Base-by-base conservation (phyloP, 2,113 vertebrate genomes). In the Corythornis cristatus region DNA sequence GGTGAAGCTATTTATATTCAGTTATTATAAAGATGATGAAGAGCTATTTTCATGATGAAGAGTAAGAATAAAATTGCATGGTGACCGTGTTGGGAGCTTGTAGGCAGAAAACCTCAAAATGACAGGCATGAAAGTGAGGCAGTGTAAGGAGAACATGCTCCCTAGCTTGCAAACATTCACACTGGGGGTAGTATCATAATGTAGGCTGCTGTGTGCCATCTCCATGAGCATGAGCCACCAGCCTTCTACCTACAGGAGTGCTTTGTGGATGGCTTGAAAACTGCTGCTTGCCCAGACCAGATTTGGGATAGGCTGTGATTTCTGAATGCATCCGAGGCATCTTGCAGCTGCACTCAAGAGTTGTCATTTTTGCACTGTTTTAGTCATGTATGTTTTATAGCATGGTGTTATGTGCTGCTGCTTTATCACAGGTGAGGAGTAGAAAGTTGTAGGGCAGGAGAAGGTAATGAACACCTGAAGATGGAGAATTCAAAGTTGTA, bases 121-220 rank as follows among this genome's bases (percentile, higher is more conserved):
- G 25, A 15, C 28, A 76, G 43, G 16, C 29, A 22, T 6, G 28
- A 71, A 56, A 60, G 19, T 51, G 57, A 85, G 75, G 40, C 19
- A 86, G 17, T 20, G 22, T 26, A 15, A 65, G 68, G 23, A 53
- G 15, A 68, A 56, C 12, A 29, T 50, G 8, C 10, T 80, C 6
- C n/a, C 29, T 73, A 1, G 1, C 7, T 51, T 79, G 33, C 31
- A 61, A 33, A n/a, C 0, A 3, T 33, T 67, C 12, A 6, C 1
- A 19, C 53, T 54, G 3, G 28, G 21, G 7, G 28, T 5, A 50
- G 45, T 11, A 43, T 25, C 0, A 0, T 12, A 19, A 40, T 15
- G 37, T 28, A n/a, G 66, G 31, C 60, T 60, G 19, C 33, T 54
- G 16, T 33, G 33, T 31, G 62, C 23, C 7, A 5, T 22, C 29